A percentile compares a stretch with the other conserved stretches of the same genome.
These are phyloP conservation scores for Epinephelus cyanopodus DNA, from an alignment of 2,113 vertebrate species.

Conservation along the genomic window DNA sequence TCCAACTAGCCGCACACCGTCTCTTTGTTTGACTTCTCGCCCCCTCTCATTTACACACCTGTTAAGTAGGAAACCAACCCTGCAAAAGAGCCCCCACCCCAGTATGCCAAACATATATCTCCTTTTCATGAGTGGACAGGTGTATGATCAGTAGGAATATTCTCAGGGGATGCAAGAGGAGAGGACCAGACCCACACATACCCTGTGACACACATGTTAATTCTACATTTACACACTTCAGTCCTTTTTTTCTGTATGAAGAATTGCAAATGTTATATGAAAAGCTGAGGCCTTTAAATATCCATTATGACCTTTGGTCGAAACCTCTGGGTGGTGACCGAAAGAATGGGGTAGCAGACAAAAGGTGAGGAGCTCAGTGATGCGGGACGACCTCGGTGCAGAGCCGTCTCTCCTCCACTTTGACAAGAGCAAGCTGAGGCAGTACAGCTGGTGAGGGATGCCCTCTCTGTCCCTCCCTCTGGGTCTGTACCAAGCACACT, in stretches of 20 bases:
- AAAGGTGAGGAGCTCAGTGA: constrained; percentile 35
- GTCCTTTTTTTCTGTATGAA: not conserved
- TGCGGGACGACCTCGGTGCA: constrained; percentile 4
- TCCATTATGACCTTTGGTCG: not conserved
- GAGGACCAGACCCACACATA: too few species aligned
- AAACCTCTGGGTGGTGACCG: constrained; percentile 23
- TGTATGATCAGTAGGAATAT: too few species aligned
- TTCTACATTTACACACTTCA: not conserved
- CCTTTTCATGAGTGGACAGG: too few species aligned
- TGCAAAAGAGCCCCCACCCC: too few species aligned
- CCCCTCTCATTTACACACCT: too few species aligned
- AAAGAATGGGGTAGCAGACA: constrained; percentile 5
- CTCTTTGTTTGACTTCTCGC: too few species aligned
- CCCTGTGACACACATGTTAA: not conserved
- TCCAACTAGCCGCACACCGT: too few species aligned
- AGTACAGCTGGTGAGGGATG: constrained; percentile 48
- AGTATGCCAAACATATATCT: too few species aligned
- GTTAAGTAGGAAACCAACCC: too few species aligned
- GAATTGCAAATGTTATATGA: not conserved
- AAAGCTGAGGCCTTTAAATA: not conserved
- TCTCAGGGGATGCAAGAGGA: too few species aligned
- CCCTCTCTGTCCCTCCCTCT: constrained; percentile 41
- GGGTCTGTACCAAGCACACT: constrained; percentile 37
- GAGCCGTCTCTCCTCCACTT: constrained; percentile 24
- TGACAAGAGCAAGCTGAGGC: constrained; percentile 40